Evolutionary conservation across 2,888 invertebrate genomes (phyloP).

Genomic region (Scotopteryx bipunctaria): DNA sequence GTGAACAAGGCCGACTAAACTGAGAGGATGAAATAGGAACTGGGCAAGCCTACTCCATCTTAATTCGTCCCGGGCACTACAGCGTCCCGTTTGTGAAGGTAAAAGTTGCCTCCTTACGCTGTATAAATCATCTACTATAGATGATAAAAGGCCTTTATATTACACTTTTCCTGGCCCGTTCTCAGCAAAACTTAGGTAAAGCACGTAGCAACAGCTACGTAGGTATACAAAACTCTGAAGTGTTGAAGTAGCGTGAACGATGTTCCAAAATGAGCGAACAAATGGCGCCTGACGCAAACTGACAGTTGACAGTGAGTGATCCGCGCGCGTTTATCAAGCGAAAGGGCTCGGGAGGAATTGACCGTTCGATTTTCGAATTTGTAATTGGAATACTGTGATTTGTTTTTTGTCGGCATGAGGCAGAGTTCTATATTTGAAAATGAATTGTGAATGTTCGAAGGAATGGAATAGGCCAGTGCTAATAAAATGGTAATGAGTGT

Average conservation of each 20-base stretch:
- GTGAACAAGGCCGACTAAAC: too few relatives aligned
- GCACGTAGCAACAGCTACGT: conserved; percentile 2
- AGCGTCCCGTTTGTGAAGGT: too few relatives aligned
- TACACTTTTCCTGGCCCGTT: neutral
- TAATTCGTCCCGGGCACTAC: too few relatives aligned
- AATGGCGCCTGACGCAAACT: conserved; percentile 60
- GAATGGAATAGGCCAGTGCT: too few relatives aligned
- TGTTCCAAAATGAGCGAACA: conserved; percentile 59
- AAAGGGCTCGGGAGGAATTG: conserved; percentile 50
- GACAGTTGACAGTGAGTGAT: conserved; percentile 67
- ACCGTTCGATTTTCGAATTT: conserved; percentile 36
- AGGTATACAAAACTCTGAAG: conserved; percentile 6
- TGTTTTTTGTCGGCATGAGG: conserved; percentile 21
- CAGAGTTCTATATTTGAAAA: neutral
- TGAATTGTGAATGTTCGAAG: neutral
- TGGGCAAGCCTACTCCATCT: too few relatives aligned
- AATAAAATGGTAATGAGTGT: too few relatives aligned
- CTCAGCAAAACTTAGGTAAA: neutral
- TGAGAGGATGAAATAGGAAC: too few relatives aligned
- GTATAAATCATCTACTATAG: too few relatives aligned
- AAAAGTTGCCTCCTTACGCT: too few relatives aligned
- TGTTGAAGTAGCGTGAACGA: conserved; percentile 40
- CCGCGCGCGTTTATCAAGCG: conserved; percentile 50
- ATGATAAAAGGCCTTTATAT: too few relatives aligned
- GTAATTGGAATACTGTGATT: conserved; percentile 36